These are phyloP conservation scores for Trichechus manatus DNA, from an alignment of 2,113 vertebrate genomes.

Conservation along the genomic window DNA sequence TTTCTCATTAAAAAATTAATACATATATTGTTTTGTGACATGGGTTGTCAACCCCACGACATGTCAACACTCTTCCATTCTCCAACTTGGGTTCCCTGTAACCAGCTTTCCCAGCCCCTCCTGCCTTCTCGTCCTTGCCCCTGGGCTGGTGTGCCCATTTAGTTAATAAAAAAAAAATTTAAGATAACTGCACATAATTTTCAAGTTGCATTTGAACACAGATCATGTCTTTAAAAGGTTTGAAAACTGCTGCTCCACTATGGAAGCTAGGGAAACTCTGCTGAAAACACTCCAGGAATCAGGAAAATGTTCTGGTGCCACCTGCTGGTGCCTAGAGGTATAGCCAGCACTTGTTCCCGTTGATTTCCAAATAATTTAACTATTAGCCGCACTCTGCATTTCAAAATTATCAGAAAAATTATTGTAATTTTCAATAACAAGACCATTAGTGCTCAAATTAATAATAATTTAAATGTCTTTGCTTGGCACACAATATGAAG, in stretches of 20 bases:
- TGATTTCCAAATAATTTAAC: background rate
- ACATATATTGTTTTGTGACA: no score
- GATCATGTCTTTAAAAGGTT: background rate
- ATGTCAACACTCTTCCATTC: no score
- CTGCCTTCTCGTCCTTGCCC: no score
- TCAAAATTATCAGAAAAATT: conserved; percentile 5
- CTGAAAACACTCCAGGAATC: no score
- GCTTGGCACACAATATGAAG: background rate
- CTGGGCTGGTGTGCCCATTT: no score
- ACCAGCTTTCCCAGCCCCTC: no score
- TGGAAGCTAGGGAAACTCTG: background rate
- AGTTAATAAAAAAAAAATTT: background rate
- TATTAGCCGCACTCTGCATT: background rate
- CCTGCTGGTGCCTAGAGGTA: conserved; percentile 19
- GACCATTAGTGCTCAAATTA: background rate
- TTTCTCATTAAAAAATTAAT: no score
- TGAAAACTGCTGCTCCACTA: background rate
- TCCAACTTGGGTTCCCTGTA: no score
- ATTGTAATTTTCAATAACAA: background rate
- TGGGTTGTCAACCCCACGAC: no score
- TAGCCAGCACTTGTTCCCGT: background rate
- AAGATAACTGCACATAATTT: background rate
- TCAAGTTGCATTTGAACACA: background rate
- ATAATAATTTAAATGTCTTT: background rate
- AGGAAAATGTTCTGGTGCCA: background rate